Conservation (phyloP, 2,888 invertebrate species). For the Metellina segmentata region DNA sequence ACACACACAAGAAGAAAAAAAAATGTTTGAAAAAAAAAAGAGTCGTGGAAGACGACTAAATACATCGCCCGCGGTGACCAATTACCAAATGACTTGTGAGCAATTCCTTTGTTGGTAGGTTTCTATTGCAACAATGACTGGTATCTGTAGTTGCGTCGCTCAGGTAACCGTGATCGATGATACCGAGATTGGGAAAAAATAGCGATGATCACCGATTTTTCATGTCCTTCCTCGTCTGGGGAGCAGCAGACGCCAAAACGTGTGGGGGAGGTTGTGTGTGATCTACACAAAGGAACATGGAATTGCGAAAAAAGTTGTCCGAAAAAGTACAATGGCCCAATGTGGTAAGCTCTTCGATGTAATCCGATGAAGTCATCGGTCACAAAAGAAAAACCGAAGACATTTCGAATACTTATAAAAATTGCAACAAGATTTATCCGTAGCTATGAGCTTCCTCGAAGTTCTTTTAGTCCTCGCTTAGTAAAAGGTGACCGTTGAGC, state of each 20-base stretch:
- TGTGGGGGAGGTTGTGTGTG: background rate
- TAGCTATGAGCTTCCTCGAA: background rate
- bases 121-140: background rate
- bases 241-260: background rate
- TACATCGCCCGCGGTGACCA: background rate
- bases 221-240: background rate
- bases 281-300: background rate
- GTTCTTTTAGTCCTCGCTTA: too few species aligned
- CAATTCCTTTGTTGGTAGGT: constrained; percentile 1
- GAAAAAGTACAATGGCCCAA: background rate
- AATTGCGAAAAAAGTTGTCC: background rate
- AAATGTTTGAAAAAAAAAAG: background rate
- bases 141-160: background rate
- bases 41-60: background rate
- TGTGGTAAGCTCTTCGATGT: constrained; percentile 1
- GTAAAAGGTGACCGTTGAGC: too few species aligned
- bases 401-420: too few species aligned
- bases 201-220: background rate
- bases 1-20: too few species aligned
- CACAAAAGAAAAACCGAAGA: background rate
- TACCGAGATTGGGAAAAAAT: background rate
- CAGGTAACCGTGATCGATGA: background rate
- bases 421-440: background rate
- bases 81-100: background rate
- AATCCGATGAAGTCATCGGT: background rate